These are phyloP conservation scores for Diplolepis rosae DNA, from an alignment of 2,888 invertebrate genomes.

Conservation along the genomic window DNA sequence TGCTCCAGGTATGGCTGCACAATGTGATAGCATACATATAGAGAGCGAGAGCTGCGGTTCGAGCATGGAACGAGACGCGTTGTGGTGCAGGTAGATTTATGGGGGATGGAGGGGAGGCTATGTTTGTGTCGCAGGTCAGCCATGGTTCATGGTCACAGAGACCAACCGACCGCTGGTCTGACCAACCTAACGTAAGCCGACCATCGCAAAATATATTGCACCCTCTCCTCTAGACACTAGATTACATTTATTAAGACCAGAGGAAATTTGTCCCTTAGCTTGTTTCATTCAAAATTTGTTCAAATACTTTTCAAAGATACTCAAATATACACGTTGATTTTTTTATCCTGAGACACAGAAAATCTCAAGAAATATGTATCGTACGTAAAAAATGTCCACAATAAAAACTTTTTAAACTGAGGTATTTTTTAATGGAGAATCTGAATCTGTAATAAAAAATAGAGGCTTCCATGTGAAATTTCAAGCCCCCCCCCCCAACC, in stretches of 20 bases:
- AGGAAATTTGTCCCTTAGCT: not conserved
- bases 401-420: no score
- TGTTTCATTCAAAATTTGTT: not conserved
- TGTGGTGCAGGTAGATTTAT: slow-evolving; percentile 68
- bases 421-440: no score
- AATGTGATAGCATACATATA: slow-evolving; percentile 44
- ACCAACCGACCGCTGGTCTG: slow-evolving; percentile 59
- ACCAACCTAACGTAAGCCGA: slow-evolving; percentile 56
- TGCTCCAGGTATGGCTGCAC: slow-evolving; percentile 32
- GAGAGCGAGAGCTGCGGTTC: slow-evolving; percentile 49
- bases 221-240: slow-evolving; percentile 46
- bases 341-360: no score
- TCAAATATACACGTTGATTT: no score
- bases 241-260: slow-evolving; percentile 43
- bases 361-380: no score
- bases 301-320: no score
- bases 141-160: slow-evolving; percentile 69
- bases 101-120: slow-evolving; percentile 58
- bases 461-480: no score
- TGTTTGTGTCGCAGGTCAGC: slow-evolving; percentile 71
- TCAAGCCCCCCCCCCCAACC: no score
- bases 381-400: no score
- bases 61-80: slow-evolving; percentile 59
- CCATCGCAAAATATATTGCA: slow-evolving; percentile 61
- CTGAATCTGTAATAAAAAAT: no score